A percentile compares a stretch with the other conserved stretches of the same genome.
phyloP scores from a whole-genome alignment of 2,113 vertebrate species.

The Arenaria interpres region DNA sequence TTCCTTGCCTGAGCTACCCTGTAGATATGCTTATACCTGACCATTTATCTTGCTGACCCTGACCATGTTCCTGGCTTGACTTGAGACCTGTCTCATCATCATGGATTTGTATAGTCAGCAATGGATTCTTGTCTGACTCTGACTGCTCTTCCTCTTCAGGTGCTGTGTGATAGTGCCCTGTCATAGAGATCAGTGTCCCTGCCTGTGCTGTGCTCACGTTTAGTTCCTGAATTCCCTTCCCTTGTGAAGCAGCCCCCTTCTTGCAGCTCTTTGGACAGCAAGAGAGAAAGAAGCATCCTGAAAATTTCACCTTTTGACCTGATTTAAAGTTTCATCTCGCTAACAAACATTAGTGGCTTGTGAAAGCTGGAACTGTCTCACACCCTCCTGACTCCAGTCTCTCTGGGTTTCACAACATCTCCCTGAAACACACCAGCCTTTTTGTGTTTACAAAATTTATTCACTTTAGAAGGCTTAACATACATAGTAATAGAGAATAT shows the following conservation, averaged over 20 bases:
- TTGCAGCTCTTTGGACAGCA: background rate
- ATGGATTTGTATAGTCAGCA: background rate
- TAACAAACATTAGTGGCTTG: background rate
- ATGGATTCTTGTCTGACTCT: background rate
- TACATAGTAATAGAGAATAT: background rate
- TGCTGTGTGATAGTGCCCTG: fast-evolving
- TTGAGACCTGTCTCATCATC: background rate
- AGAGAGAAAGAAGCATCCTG: background rate
- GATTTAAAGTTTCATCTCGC: fast-evolving
- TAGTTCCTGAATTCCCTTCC: background rate
- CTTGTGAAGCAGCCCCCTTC: background rate
- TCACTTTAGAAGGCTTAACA: background rate
- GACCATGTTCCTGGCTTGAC: background rate
- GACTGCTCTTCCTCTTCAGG: background rate
- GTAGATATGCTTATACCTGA: background rate
- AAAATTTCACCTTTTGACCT: background rate
- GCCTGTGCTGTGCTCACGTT: background rate
- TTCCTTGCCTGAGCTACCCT: background rate
- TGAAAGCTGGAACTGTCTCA: background rate
- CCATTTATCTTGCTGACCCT: background rate
- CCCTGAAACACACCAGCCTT: background rate
- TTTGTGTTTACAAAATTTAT: background rate
- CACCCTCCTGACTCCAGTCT: background rate
- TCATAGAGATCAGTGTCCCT: background rate
- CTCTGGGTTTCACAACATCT: background rate